Evolutionary conservation across 2,888 invertebrate genomes (phyloP), one percentile per base, ranked within the genome.

Genomic region (Geotrupes spiniger): DNA sequence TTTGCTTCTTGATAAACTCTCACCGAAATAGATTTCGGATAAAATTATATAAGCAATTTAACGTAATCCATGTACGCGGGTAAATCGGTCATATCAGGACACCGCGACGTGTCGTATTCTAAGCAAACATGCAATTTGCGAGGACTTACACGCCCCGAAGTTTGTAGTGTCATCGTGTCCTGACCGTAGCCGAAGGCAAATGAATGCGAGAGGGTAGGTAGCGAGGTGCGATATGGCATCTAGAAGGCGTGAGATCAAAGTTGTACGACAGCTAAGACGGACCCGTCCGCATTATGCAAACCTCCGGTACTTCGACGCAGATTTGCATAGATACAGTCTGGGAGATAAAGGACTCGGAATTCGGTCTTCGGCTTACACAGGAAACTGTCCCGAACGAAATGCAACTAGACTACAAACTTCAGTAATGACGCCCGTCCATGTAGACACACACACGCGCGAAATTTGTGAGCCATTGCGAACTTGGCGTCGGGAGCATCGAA

Each of bases 301-400:
- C 52, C 52, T 52, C 52, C 52, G 49, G 48, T 47, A 53, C 53
- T 48, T 49, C 25, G 51, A 42, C 45, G 36, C 45, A 43, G 51
- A 58, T 58, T 58, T 58, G 58, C 58, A 58, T 58, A 58, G 56
- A 56, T 58, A 58, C 56, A 53, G 51, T 54, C 52, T 16, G 26
- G 26, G 9, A 33, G 33, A 33, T 33, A 33, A 33, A 33, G 33
- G 33, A 33, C 33, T 33, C 14, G 6, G 33, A 33, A 33, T 12
- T 33, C 15, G 33, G 33, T 9, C n/a, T 15, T 33, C 14, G 14
- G 33, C 15, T 33, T 33, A 33, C 9, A 33, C 15, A 33, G 33
- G 33, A 33, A 33, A 33, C 33, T 33, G 33, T 33, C 33, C 33
- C 33, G 11, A 33, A 33, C 33, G 33, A 33, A 21, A 21, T 21